Conservation (phyloP, 2,797 vertebrate genomes). For the Simalia tracyae region DNA sequence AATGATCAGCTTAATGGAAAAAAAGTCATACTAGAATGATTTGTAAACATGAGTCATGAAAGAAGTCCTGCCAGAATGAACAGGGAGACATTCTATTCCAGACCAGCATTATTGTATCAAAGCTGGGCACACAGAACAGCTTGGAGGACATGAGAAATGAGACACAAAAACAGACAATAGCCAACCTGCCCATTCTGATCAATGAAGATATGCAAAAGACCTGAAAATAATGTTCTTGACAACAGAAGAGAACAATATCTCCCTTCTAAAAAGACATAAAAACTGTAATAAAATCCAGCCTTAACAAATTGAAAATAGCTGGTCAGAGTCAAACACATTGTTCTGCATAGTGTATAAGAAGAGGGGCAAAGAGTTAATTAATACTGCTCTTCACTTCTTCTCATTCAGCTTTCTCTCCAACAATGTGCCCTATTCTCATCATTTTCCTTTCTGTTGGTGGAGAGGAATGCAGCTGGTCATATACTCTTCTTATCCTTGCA, state of each 20-base stretch:
- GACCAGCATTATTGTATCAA: not conserved
- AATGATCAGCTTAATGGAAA: not conserved
- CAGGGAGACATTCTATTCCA: not conserved
- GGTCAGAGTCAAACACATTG: not conserved
- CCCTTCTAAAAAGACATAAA: not conserved
- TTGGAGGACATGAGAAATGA: not conserved
- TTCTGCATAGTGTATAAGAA: not conserved
- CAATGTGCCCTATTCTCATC: not conserved
- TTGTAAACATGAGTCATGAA: not conserved
- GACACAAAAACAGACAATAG: not conserved
- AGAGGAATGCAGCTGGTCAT: not conserved
- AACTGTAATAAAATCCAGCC: not conserved
- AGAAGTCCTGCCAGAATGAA: not conserved
- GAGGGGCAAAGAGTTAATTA: not conserved
- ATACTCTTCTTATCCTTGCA: not conserved
- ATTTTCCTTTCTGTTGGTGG: not conserved
- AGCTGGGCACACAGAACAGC: not conserved
- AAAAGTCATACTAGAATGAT: not conserved
- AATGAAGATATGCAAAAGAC: not conserved
- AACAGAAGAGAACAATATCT: not conserved
- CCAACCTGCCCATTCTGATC: not conserved
- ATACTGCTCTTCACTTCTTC: not conserved
- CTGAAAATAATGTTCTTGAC: not conserved
- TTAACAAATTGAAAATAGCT: not conserved
- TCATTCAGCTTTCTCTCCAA: not conserved